Base-by-base conservation (phyloP, 2,113 vertebrate genomes). In the Perca flavescens region DNA sequence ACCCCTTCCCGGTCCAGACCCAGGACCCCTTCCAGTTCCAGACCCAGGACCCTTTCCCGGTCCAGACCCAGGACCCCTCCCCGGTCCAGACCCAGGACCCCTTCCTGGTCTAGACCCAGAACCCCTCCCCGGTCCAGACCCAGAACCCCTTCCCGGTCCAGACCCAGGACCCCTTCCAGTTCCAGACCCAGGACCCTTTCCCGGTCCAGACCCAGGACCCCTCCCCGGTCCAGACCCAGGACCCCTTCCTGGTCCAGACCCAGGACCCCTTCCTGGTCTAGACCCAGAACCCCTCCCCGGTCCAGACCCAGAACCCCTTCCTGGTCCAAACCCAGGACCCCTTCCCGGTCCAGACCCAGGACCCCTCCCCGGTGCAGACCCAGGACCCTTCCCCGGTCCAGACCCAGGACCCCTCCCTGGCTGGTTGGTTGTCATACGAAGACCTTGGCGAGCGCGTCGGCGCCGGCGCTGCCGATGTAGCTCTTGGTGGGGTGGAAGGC, bases 361-460 rank as follows among this genome's bases (percentile, higher is more conserved):
- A 10, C 61, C 5, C 53, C 14, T n/a, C 63, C 0, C 62, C 21
- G 25, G 25, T 25, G 1, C 25, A 25, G 25, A 25, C 1, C 25
- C 25, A 25, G 25, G 25, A 25, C 25, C 25, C 25, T 1, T 67
- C 62, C 28, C 21, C 50, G 46, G 5, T 31, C 63, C 25, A 17
- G 43, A 54, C 34, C 53, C 40, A 1, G 62, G 15, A 10, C 57
- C 68, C 70, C 34, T 6, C 6, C 36, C 36, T 2, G 1, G 1
- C n/a, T 54, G 4, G 15, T 2, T 3, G 28, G 40, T 77, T 93
- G 94, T 94, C 89, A 88, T 97, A 99, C 98, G 82, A 99, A 99
- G 86, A 99, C 98, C 95, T 99, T 99, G 80, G 98, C 98, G 85
- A 99, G 96, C 0, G 98, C 97, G 76, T 99, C 98, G 4, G 98